Base-by-base conservation (phyloP, 1,140 invertebrate species). In the Maniola jurtina region DNA sequence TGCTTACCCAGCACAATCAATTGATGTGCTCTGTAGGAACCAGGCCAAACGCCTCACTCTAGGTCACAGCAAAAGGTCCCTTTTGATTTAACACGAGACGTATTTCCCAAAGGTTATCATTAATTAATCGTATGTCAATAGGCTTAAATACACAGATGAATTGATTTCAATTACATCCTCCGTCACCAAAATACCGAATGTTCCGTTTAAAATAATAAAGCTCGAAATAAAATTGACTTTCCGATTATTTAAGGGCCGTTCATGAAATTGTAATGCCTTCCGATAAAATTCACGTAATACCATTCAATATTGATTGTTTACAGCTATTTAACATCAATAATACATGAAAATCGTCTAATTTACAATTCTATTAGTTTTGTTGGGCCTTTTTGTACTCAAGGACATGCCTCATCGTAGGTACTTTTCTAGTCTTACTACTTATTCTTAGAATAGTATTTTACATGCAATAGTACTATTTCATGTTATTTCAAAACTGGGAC, bases 201-300 rank as follows among this genome's bases (percentile, higher is more conserved):
- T 13, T 48, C 33, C 50, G 38, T 67, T 61, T 38, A 67, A 61
- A 67, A 67, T 61, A 67, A 60, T 67, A 42, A 67, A 67, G 40
- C 55, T 61, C 60, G 56, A 15, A 50, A 47, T 61, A 56, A 48
- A 64, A 57, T 34, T 52, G 61, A 61, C 64, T 66, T 61, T 55
- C 42, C 65, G 40, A 34, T 57, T 56, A 54, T 66, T 65, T 70
- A 65, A 70, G 66, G 54, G 60, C 61, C 15, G 60, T 34, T 55
- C 16, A 35, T 60, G 64, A 52, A 58, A 66, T 47, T 64, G 48
- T 64, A 71, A 67, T 67, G 54, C 59, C 45, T 67, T 71, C 66
- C 50, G 62, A 71, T 71, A 71, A 66, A 71, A 67, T 65, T 65
- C 64, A 64, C 64, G 63, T 67, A 71, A 64, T 67, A 48, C 47